These are phyloP conservation scores for Cydia fagiglandana DNA, from an alignment of 1,140 invertebrate species.

Conservation along the genomic window DNA sequence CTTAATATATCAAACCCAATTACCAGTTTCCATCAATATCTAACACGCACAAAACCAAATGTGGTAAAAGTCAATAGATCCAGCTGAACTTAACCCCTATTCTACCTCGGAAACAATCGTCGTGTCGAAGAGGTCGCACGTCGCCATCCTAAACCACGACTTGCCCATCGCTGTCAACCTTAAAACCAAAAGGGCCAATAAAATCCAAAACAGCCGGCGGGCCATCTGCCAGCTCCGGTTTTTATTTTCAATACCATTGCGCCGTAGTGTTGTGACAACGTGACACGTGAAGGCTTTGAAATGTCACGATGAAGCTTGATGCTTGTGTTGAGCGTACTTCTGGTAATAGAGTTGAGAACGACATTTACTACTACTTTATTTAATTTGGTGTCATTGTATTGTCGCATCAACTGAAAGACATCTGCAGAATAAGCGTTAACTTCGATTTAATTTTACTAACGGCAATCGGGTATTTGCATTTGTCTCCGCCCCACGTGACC, in stretches of 20 bases:
- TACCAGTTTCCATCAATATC: too few species aligned
- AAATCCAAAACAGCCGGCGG: slow-evolving; percentile 37
- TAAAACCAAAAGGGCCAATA: slow-evolving; percentile 38
- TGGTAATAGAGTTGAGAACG: too few species aligned
- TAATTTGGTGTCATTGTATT: too few species aligned
- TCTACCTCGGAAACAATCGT: slow-evolving; percentile 24
- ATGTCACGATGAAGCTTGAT: background rate
- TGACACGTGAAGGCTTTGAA: background rate
- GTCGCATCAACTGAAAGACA: too few species aligned
- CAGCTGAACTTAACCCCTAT: slow-evolving; percentile 14
- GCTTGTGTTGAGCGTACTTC: background rate
- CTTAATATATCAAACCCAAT: too few species aligned
- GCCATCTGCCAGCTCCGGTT: slow-evolving; percentile 34
- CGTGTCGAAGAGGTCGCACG: slow-evolving; percentile 9
- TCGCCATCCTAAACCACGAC: slow-evolving; percentile 24
- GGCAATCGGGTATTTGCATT: too few species aligned
- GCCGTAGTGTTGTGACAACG: slow-evolving; percentile 13
- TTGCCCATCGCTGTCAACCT: slow-evolving; percentile 25
- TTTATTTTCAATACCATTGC: slow-evolving; percentile 36
- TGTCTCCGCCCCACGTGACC: too few species aligned
- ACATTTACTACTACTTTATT: too few species aligned
- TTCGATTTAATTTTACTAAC: too few species aligned
- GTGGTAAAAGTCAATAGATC: slow-evolving; percentile 1
- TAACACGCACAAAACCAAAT: background rate
- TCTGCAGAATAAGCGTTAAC: too few species aligned